A percentile compares a stretch with the other conserved stretches of the same genome.
These are phyloP conservation scores for Muscicapa comitata DNA, from an alignment of 2,797 vertebrate species.

Conservation along the genomic window DNA sequence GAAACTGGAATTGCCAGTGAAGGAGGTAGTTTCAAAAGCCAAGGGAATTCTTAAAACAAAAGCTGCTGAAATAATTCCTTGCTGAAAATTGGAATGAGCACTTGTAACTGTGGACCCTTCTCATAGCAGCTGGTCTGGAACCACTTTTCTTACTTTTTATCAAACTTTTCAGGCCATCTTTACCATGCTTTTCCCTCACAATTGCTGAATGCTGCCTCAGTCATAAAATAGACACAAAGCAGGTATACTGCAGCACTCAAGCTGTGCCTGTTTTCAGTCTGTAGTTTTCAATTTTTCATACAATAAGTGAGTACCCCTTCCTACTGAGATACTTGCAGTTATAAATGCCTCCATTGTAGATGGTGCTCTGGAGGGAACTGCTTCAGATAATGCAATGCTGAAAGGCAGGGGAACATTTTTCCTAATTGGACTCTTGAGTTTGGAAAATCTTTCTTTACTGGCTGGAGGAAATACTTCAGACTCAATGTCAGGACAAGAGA, in stretches of 20 bases:
- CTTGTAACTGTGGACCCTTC: constrained; percentile 1
- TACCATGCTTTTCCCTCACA: constrained; percentile 16
- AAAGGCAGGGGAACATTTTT: constrained; percentile 71
- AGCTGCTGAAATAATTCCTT: not conserved
- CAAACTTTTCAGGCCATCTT: constrained; percentile 14
- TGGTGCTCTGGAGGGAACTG: constrained; percentile 64
- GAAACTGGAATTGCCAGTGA: not conserved
- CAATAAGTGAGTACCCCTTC: constrained; percentile 62
- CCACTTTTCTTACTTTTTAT: constrained; percentile 16
- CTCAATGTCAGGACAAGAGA: constrained; percentile 70
- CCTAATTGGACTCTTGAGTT: constrained; percentile 80
- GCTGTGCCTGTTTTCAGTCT: constrained; percentile 70
- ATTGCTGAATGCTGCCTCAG: constrained; percentile 51
- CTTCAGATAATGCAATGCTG: constrained; percentile 62
- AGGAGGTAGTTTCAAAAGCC: constrained; percentile 19
- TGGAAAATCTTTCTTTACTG: constrained; percentile 69
- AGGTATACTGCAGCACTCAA: constrained; percentile 65
- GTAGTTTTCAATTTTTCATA: constrained; percentile 72
- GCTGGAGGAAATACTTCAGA: constrained; percentile 75
- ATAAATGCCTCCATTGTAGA: constrained; percentile 75
- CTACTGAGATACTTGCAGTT: constrained; percentile 67
- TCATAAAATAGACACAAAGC: constrained; percentile 69
- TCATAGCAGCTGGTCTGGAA: constrained; percentile 22
- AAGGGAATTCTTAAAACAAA: constrained; percentile 34
- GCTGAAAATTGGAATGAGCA: not conserved